phyloP scores from a whole-genome alignment of 2,888 invertebrate genomes.

The Tuta absoluta region DNA sequence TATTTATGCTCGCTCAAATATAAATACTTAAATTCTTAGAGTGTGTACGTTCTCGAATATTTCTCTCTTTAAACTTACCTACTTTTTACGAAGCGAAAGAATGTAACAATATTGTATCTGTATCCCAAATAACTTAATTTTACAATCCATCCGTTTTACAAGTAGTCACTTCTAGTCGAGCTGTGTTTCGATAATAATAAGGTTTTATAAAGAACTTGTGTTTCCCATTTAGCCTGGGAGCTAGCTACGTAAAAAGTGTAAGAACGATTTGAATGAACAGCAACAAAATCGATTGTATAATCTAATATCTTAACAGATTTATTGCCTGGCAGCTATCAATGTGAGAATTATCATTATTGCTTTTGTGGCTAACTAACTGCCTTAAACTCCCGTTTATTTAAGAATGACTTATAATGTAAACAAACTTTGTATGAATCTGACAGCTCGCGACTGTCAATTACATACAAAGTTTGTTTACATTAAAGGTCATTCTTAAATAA shows the following conservation, averaged over 20 bases:
- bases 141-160: conserved; percentile 24
- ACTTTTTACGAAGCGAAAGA: conserved; percentile 7
- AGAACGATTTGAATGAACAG: too few relatives aligned
- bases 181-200: conserved; percentile 17
- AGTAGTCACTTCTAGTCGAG: conserved; percentile 23
- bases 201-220: conserved; percentile 6
- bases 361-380: too few relatives aligned
- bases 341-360: too few relatives aligned
- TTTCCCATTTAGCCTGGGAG: background rate
- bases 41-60: conserved; percentile 11
- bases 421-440: too few relatives aligned
- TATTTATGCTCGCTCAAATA: background rate
- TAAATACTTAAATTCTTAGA: background rate
- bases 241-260: background rate
- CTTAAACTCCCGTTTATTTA: too few relatives aligned
- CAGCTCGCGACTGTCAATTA: too few relatives aligned
- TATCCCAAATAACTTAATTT: conserved; percentile 2
- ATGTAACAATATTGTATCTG: conserved; percentile 1
- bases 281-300: too few relatives aligned
- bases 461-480: too few relatives aligned
- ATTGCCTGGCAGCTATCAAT: too few relatives aligned
- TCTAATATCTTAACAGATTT: too few relatives aligned
- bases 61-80: background rate
- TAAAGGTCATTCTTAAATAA: too few relatives aligned
- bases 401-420: too few relatives aligned